Base-by-base conservation (phyloP, 2,797 vertebrate genomes). In the Tenualosa ilisha region DNA sequence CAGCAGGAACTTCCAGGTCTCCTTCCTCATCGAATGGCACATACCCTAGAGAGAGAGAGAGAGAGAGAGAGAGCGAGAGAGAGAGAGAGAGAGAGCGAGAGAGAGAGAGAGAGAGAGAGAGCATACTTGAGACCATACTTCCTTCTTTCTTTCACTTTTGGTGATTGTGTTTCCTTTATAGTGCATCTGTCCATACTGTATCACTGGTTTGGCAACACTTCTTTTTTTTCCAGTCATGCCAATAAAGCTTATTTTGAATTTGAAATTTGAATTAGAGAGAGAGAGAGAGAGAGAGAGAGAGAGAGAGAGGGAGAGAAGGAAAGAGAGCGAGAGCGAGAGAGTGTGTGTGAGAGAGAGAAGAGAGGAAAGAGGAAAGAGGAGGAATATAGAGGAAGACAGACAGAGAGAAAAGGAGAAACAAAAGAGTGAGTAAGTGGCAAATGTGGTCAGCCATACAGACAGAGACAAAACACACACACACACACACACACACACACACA, bases 1-100 rank as follows among this genome's bases (percentile, higher is more conserved):
- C 90, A 96, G 89, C 87, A 96, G 94, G 90, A 96, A 96, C 89
- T 96, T 96, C 96, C 96, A 97, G 2, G 89, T 95, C 86, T 96
- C 95, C 87, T 96, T 96, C 91, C 96, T 94, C 86, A 96, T 86
- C 46, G 92, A 91, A 89, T 96, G 95, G 88, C 95, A 95, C 75
- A 96, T 94, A 81, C 95, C 96, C 96, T 96, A 79, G 53, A 43
- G 51, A 83, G 37, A 83, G 31, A 40, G 15, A 61, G 82, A 83
- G 15, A 61, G 54, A 37, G 31, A 40, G 26, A 72, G 65, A 72
- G 12, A 72, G 26, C 40, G 26, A 37, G 26, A 37, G 65, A 72
- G 26, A 72, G 65, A 72, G 11, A 72, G 65, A 37, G 26, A 72
- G 22, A 26, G 0, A 72, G 8, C 37, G 26, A 72, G 65, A 15